Evolutionary conservation across 2,797 vertebrate genomes (phyloP).

Genomic region (Cyprinella venusta): DNA sequence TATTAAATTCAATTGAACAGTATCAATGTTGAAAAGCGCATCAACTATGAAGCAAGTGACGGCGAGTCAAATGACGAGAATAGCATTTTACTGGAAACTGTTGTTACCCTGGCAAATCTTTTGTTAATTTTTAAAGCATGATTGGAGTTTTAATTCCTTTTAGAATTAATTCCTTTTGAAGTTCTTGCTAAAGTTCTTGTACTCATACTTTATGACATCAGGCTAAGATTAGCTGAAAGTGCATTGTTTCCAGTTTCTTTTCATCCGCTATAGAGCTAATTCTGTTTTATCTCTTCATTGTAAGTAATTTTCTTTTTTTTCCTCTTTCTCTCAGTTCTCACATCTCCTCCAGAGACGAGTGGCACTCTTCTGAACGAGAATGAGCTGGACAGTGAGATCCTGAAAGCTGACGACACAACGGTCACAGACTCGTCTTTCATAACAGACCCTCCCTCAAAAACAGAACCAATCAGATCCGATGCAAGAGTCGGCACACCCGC

Average conservation of each 20-base stretch:
- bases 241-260: neutral
- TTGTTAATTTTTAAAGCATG: neutral
- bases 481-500: conserved; percentile 65
- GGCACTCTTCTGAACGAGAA: conserved; percentile 67
- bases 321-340: conserved; percentile 67
- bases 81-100: neutral
- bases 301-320: neutral
- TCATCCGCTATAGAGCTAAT: neutral
- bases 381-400: conserved; percentile 62
- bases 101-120: neutral
- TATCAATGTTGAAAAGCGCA: neutral
- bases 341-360: conserved; percentile 66
- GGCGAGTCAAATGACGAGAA: neutral
- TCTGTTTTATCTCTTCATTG: neutral
- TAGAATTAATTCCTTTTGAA: neutral
- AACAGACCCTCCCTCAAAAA: conserved; percentile 70
- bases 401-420: conserved; percentile 74
- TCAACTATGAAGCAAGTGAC: neutral
- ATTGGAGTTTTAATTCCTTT: neutral
- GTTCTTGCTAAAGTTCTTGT: neutral
- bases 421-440: conserved; percentile 70
- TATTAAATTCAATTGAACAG: neutral
- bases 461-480: conserved; percentile 67
- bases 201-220: neutral
- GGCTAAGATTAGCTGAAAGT: neutral